Base-by-base conservation (phyloP, 2,797 vertebrate genomes). In the Phoebastria nigripes region DNA sequence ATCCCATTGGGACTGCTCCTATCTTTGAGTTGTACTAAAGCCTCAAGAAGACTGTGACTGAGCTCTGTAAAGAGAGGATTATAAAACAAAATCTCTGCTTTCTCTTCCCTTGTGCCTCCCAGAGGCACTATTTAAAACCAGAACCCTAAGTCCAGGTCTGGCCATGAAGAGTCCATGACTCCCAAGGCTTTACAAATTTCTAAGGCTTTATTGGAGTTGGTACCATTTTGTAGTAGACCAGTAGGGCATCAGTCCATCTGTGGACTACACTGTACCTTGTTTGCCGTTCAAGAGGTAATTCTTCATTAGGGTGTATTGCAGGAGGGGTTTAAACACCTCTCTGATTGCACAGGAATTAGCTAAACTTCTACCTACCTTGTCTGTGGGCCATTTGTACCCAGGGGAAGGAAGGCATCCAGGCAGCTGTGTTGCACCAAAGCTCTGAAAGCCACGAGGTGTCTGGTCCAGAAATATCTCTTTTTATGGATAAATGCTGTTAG, bases 391-490 rank as follows among this genome's bases (percentile, higher is more conserved):
- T 13, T 1, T 63, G 49, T 16, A 33, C 13, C 5, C 39, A 41
- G 20, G 17, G n/a, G 41, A 70, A 70, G 14, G 46, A 91, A 39
- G 19, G 11, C 65, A 26, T 55, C 44, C 9, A 1, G 33, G 62
- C 72, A 29, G 6, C 10, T 82, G 15, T 72, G 41, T 39, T 72
- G n/a, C 39, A 41, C 25, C 59, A 54, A 51, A 88, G 15, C 16
- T 61, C 85, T 65, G 71, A 78, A 89, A 82, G 12, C 33, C 66
- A 19, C 0, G 0, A 0, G 0, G 11, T 44, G 3, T 9, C 52
- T 65, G 58, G 24, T 70, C 51, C 49, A 69, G 54, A 66, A 91
- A 82, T 29, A 61, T 2, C 9, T 76, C 1, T 61, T 49, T 82
- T 85, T 39, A 51, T 9, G 33, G 49, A 66, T 47, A 87, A 93